Base-by-base conservation (phyloP, 2,797 vertebrate genomes). In the Tiaroga cobitis region DNA sequence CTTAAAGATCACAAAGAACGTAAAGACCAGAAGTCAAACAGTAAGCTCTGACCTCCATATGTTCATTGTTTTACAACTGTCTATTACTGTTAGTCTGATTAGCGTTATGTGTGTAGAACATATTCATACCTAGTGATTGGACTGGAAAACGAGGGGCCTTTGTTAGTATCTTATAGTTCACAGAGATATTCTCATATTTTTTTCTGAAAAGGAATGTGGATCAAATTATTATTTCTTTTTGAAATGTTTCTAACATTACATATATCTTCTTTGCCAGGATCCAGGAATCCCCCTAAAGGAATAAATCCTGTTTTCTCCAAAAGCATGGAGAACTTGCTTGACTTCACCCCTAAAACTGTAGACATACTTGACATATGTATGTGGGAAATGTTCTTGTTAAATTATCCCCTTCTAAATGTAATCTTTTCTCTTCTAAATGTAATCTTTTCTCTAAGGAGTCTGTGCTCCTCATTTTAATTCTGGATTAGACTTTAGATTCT, bases 271-370 rank as follows among this genome's bases (percentile, higher is more conserved):
- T 34, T 80, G 46, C 43, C 56, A 88, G 87, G 16, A 85, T 11
- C 21, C 49, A 86, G 32, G 51, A 85, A 29, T 46, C 10, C 16
- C 51, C n/a, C 85, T 26, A 34, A 81, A 85, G 85, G 51, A 67
- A 51, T 82, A 65, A 85, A 34, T 32, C 2, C 3, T 16, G 0
- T 19, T 82, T 43, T 26, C 67, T 74, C 59, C 73, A 67, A 84
- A 87, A 72, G 49, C 5, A 29, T 84, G 86, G 94, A 94, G 8
- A 77, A 88, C 79, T 82, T 92, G 70, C 26, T n/a, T 2, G 1
- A 34, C 21, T 10, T 81, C 81, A 39, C 16, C n/a, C 4, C 24
- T 65, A 75, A 34, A 83, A 74, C 59, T 75, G 59, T 75, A 75
- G 59, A 83, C 7, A 83, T 83, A 63, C 26, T 16, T 39, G 81